Evolutionary conservation across 2,797 vertebrate species (phyloP).

Genomic region (Cossypha caffra): DNA sequence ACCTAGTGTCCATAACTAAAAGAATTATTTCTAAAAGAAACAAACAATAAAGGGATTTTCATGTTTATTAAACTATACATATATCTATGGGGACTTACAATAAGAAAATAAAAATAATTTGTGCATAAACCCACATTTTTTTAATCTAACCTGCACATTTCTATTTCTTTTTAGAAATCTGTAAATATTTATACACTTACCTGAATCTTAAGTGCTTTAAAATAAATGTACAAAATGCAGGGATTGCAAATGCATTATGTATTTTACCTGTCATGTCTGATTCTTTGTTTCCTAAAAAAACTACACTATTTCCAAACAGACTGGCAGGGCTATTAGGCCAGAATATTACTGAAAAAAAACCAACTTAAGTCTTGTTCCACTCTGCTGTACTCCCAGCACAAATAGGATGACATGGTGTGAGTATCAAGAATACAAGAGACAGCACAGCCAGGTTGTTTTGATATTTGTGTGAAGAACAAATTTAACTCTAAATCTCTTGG

Average conservation of each 20-base stretch:
- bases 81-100: conserved; percentile 6
- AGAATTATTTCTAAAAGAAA: conserved; percentile 56
- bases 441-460: conserved; percentile 76
- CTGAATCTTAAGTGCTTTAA: conserved; percentile 38
- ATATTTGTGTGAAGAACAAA: conserved; percentile 81
- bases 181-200: conserved; percentile 66
- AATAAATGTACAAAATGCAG: conserved; percentile 51
- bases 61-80: conserved; percentile 50
- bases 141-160: conserved; percentile 45
- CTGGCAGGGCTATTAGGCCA: conserved; percentile 63
- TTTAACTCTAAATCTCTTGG: conserved; percentile 82
- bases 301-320: conserved; percentile 64
- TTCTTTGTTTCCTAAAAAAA: conserved; percentile 61
- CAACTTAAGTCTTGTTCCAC: conserved; percentile 61
- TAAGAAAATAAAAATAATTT: conserved; percentile 39
- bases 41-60: conserved; percentile 46
- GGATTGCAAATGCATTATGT: conserved; percentile 47
- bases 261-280: conserved; percentile 58
- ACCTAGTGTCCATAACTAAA: conserved; percentile 31
- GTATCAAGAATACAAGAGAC: conserved; percentile 71
- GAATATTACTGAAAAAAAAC: conserved; percentile 66
- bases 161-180: conserved; percentile 57
- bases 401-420: conserved; percentile 79
- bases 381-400: conserved; percentile 65
- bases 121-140: conserved; percentile 29